Evolutionary conservation across 2,888 invertebrate genomes (phyloP).

Genomic region (Belgica antarctica): DNA sequence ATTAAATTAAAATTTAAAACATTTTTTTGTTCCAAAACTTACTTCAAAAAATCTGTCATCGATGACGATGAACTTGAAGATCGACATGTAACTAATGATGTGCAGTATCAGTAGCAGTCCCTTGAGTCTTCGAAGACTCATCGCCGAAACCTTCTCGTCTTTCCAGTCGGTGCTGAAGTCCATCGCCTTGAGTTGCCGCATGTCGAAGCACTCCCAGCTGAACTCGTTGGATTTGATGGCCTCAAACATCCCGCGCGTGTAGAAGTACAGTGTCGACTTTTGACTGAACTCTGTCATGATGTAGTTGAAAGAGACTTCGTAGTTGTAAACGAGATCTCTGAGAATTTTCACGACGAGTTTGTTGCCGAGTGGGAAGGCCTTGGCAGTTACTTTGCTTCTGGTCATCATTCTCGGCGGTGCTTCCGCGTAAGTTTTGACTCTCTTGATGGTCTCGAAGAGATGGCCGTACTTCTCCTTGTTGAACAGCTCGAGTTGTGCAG

Average conservation of each 20-base stretch:
- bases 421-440: neutral
- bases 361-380: neutral
- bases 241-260: neutral
- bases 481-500: neutral
- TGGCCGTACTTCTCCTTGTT: neutral
- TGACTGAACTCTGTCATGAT: neutral
- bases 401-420: no score
- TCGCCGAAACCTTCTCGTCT: neutral
- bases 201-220: conserved; percentile 13
- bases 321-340: conserved; percentile 15
- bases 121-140: neutral
- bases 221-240: neutral
- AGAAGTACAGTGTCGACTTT: neutral
- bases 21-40: neutral
- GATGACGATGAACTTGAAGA: conserved; percentile 25
- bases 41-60: conserved; percentile 6
- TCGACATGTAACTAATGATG: neutral
- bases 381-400: neutral
- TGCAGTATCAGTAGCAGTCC: neutral
- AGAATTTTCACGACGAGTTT: neutral
- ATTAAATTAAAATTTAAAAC: neutral
- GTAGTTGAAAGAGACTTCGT: neutral
- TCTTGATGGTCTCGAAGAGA: neutral
- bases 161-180: conserved; percentile 2
- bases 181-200: neutral